These are phyloP conservation scores for Phenganax marumi DNA, from an alignment of 92 coral and sea anemone genomes.

Conservation along the genomic window DNA sequence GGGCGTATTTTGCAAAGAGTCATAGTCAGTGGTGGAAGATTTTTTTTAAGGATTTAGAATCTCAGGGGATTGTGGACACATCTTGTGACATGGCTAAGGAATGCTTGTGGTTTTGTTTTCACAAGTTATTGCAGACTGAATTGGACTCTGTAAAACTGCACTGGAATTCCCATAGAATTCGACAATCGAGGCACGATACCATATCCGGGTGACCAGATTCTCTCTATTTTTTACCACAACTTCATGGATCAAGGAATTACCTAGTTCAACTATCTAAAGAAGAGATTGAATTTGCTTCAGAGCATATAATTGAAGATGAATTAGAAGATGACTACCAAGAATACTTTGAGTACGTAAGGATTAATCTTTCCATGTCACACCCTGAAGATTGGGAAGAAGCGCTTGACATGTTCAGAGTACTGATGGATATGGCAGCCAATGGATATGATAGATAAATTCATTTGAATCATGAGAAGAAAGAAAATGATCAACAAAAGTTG, in stretches of 20 bases:
- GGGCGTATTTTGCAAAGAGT: slow-evolving; percentile 63
- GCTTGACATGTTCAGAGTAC: slow-evolving; percentile 18
- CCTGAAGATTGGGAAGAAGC: slow-evolving; percentile 53
- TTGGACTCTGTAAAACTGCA: slow-evolving; percentile 60
- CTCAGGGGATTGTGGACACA: slow-evolving; percentile 51
- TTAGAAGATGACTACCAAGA: slow-evolving; percentile 53
- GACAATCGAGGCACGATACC: slow-evolving; percentile 56
- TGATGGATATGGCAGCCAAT: slow-evolving; percentile 42
- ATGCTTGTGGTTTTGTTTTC: slow-evolving; percentile 63
- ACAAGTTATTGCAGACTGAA: slow-evolving; percentile 54
- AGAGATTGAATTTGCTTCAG: slow-evolving; percentile 50
- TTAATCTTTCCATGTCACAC: slow-evolving; percentile 29
- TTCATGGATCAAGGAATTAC: slow-evolving; percentile 56
- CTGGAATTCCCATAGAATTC: slow-evolving; percentile 68
- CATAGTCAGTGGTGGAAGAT: slow-evolving; percentile 60
- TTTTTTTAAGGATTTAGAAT: slow-evolving; percentile 58
- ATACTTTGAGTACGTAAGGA: slow-evolving; percentile 68
- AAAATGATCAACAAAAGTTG: too few relatives aligned
- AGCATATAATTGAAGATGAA: slow-evolving; percentile 47
- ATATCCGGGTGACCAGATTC: slow-evolving; percentile 66
- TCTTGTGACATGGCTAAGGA: slow-evolving; percentile 54
- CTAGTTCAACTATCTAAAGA: slow-evolving; percentile 31
- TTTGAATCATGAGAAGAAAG: too few relatives aligned
- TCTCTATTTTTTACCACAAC: slow-evolving; percentile 59
- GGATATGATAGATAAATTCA: slow-evolving; percentile 15